Evolutionary conservation across 1,140 invertebrate species (phyloP).

Genomic region (Reticulitermes speratus): DNA sequence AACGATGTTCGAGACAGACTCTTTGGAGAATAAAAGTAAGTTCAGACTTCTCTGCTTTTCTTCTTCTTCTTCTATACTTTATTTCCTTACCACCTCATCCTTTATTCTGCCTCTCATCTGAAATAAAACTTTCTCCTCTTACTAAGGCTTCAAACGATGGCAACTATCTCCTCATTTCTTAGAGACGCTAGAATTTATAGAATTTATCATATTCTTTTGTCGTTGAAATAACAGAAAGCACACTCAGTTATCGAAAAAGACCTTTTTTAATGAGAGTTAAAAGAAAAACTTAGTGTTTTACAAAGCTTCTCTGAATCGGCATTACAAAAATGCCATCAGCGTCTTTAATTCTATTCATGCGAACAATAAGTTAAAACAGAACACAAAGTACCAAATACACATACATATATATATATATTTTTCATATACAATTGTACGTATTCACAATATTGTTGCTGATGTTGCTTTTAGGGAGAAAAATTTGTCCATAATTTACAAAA

Average conservation of each 20-base stretch:
- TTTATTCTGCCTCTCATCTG: slow-evolving; percentile 7
- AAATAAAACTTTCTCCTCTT: not conserved
- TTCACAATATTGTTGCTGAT: too few relatives aligned
- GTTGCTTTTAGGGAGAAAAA: too few relatives aligned
- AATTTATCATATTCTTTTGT: not conserved
- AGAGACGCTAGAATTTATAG: not conserved
- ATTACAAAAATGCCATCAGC: not conserved
- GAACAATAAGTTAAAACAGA: too few relatives aligned
- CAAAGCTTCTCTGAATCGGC: not conserved
- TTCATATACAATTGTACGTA: too few relatives aligned
- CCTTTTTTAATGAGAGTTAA: not conserved
- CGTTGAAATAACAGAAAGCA: not conserved
- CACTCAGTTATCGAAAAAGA: not conserved
- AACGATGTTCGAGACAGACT: not conserved
- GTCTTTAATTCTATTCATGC: too few relatives aligned
- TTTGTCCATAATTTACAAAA: too few relatives aligned
- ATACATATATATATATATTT: too few relatives aligned
- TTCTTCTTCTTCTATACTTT: not conserved
- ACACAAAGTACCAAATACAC: too few relatives aligned
- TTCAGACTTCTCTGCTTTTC: not conserved
- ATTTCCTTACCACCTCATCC: slow-evolving; percentile 14
- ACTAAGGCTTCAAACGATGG: not conserved
- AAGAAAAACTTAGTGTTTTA: not conserved
- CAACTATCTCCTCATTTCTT: not conserved
- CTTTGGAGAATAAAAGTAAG: not conserved